phyloP scores from a whole-genome alignment of 2,888 invertebrate species.

The Oxystoma pomonae region DNA sequence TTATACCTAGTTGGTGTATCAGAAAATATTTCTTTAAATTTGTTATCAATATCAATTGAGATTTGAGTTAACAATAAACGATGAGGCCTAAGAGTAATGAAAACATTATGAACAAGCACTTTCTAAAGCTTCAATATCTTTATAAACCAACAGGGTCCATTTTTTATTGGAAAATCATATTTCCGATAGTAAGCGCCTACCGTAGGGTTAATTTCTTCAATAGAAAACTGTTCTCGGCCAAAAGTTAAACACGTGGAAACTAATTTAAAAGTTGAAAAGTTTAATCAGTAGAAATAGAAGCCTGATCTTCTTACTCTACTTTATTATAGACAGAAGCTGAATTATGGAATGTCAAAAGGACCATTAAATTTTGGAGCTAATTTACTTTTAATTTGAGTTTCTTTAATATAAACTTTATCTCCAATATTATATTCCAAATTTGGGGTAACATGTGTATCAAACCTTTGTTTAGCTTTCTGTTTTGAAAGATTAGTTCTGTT shows the following conservation, averaged over 20 bases:
- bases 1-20: too few relatives aligned
- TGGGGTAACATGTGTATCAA: background rate
- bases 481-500: conserved; percentile 9
- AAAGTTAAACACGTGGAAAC: background rate
- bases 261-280: background rate
- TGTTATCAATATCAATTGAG: too few relatives aligned
- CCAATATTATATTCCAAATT: conserved; percentile 1
- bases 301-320: background rate
- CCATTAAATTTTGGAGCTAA: background rate
- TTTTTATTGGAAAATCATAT: too few relatives aligned
- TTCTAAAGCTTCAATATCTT: too few relatives aligned
- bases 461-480: background rate
- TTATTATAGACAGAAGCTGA: conserved; percentile 1
- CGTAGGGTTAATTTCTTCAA: background rate
- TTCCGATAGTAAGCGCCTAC: too few relatives aligned
- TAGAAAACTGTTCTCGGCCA: background rate
- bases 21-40: too few relatives aligned
- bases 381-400: background rate
- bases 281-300: background rate
- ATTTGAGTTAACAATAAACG: too few relatives aligned
- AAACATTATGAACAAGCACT: too few relatives aligned
- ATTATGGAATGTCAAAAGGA: conserved; percentile 10
- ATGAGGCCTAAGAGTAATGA: too few relatives aligned
- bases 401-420: background rate
- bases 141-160: too few relatives aligned